Base-by-base conservation (phyloP, 2,113 vertebrate species). In the Misgurnus anguillicaudatus region DNA sequence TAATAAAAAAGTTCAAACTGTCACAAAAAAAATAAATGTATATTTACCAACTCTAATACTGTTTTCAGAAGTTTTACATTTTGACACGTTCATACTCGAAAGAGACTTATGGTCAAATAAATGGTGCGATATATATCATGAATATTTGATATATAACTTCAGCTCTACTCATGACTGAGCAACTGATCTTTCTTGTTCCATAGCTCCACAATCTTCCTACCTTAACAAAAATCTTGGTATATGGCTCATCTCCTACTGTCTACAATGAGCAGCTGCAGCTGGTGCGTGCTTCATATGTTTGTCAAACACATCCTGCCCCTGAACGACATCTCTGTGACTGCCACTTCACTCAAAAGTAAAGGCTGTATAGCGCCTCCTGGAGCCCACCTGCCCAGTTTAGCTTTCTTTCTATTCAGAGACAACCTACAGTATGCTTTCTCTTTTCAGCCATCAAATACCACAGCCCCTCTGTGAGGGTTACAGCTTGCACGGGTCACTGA, bases 301-400 rank as follows among this genome's bases (percentile, higher is more conserved):
- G 48, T 45, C 73, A 64, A 75, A 75, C 39, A 75, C 24, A 39
- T 51, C 24, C 31, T 53, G 13, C 51, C 45, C 24, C 73, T 19
- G 45, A 75, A 75, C 42, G 64, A 74, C 39, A 74, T 51, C 61
- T 75, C 45, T 63, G 45, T 63, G 61, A 13, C 61, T 64, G 73
- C 60, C 61, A 63, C 42, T 51, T 2, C 42, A 51, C 24, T 64
- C 31, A 45, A 45, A 14, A 42, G 41, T 17, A 14, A 41, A 74
- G 41, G 71, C 71, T 74, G 57, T 51, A 76, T 10, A 76, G 73
- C 73, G 61, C 73, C 73, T 76, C 73, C 73, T 76, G 61, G 73
- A 76, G 73, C 47, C 71, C 57, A 62, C 71, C 39, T 74, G 57
- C 39, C 21, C 45, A 64, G 47, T n/a, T 64, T 16, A 64, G 73